Evolutionary conservation across 2,797 vertebrate species (phyloP).

Genomic region (Siniperca obscura): DNA sequence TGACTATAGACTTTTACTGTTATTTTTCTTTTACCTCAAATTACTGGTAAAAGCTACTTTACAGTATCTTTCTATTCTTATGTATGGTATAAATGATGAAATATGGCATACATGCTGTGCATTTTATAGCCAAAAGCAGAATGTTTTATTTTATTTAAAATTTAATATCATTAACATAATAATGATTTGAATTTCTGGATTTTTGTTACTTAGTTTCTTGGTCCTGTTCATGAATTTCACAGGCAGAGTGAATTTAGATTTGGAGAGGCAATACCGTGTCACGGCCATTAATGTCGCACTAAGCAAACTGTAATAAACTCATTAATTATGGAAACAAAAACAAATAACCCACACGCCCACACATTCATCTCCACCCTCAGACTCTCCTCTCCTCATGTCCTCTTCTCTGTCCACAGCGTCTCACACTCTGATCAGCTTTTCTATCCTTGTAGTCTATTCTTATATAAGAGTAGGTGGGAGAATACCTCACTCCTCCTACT

Average conservation of each 20-base stretch:
- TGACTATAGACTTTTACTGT: background rate
- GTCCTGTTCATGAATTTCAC: conserved; percentile 1
- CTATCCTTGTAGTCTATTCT: conserved; percentile 63
- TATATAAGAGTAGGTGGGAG: conserved; percentile 78
- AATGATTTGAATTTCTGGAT: too few species aligned
- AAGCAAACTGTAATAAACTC: conserved; percentile 34
- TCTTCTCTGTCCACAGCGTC: conserved; percentile 40
- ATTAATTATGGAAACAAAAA: conserved; percentile 49
- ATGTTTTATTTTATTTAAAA: too few species aligned
- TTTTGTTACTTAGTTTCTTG: background rate
- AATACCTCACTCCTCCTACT: conserved; percentile 72
- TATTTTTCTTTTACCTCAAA: background rate
- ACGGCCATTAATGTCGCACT: conserved; percentile 14
- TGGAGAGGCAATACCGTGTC: background rate
- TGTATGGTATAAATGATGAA: background rate
- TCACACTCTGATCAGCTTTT: conserved; percentile 55
- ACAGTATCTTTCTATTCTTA: background rate
- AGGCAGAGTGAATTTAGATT: background rate
- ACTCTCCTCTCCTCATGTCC: conserved; percentile 21
- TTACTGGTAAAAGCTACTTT: conserved; percentile 3
- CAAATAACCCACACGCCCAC: conserved; percentile 34
- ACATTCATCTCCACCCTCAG: conserved; percentile 17
- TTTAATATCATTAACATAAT: too few species aligned
- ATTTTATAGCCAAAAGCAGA: background rate
- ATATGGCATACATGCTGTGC: background rate